Base-by-base conservation (phyloP, 1,140 invertebrate species). In the Macrotrachela quadricornifera region DNA sequence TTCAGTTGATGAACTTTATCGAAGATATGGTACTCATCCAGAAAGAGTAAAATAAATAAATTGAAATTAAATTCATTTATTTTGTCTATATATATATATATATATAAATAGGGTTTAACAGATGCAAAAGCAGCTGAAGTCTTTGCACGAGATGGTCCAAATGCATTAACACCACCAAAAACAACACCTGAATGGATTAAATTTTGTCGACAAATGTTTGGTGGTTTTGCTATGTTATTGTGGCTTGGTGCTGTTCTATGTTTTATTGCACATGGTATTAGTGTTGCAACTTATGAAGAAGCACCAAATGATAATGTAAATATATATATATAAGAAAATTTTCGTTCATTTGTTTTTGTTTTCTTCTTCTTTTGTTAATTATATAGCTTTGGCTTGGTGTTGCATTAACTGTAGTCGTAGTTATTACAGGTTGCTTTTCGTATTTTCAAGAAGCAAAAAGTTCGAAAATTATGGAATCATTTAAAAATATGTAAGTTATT, bases 191-290 rank as follows among this genome's bases (percentile, higher is more conserved):
- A 91, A 78, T 94, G 88, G 87, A 79, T 95, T 45, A 95, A 92
- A 72, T 95, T 95, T 76, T 85, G 83, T 74, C 92, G 92, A 75
- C 88, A 91, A 72, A 74, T 95, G 50, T 92, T 95, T 72, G 88
- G 88, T 61, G 90, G 91, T 64, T 95, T 96, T 69, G 83, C 88
- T 59, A 75, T 94, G 64, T 74, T 96, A 61, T 74, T 96, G 58
- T 96, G 91, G 91, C 84, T 91, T 71, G 90, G 90, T 67, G 83
- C 87, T 63, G 80, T 92, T 66, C 78, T 95, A 50, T 95, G 90
- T 76, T 94, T 91, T 72, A 80, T 92, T 70, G 90, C 88, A 61
- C 95, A 94, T 68, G 80, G 80, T 65, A 92, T 95, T 70, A 82
- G 86, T 73, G 82, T 80, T 57, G 65, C 66, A 52, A 86, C 83